Percentiles rank a stretch among this genome's conserved stretches.
phyloP scores from a whole-genome alignment of 1,140 invertebrate genomes.

The Aphis gossypii region DNA sequence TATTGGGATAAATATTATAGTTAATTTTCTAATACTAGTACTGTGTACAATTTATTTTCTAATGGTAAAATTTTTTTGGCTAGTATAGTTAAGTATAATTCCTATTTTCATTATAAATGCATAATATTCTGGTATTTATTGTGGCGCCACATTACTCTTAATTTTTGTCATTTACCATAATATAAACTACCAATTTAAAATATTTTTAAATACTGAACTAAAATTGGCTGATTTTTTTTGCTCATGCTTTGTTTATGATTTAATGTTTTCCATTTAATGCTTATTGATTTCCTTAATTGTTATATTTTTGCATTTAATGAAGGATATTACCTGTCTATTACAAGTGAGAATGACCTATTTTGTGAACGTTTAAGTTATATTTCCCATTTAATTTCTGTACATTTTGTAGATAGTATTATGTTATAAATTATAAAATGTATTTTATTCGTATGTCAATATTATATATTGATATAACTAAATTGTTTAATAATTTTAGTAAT shows the following conservation, averaged over 20 bases:
- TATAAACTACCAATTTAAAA: neutral
- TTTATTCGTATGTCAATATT: neutral
- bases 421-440: neutral
- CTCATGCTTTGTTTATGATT: neutral
- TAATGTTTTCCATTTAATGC: neutral
- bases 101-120: neutral
- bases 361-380: neutral
- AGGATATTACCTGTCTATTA: slow-evolving; percentile 52
- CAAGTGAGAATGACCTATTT: slow-evolving; percentile 41
- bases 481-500: neutral
- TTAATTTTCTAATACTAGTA: neutral
- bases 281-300: slow-evolving; percentile 17
- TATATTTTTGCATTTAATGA: slow-evolving; percentile 31
- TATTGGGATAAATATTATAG: neutral
- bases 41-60: neutral
- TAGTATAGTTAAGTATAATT: neutral
- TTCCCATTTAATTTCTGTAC: neutral
- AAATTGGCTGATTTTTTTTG: neutral
- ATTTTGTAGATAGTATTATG: neutral
- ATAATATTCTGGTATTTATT: neutral
- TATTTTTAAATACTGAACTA: neutral
- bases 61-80: neutral
- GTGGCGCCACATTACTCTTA: neutral
- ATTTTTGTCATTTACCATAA: neutral
- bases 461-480: neutral